Base-by-base conservation (phyloP, 2,888 invertebrate species). In the Nomada fucata region DNA sequence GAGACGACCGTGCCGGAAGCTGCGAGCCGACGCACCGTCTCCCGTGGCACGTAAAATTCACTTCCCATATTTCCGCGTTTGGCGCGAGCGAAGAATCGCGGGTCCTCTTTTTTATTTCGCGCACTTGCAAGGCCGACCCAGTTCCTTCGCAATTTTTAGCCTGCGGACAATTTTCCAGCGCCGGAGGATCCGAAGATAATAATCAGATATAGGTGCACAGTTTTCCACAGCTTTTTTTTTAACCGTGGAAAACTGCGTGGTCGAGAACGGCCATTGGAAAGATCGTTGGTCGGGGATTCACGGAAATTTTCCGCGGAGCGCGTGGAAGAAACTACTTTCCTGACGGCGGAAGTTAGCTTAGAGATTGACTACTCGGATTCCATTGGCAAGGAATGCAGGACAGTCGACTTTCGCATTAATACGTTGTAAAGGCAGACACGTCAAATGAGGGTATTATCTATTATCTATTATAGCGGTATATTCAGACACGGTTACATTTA, bases 361-460 rank as follows among this genome's bases (percentile, higher is more conserved):
- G 53, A 47, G 15, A 23, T 69, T 65, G 68, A 64, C 65, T 74
- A 57, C 44, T 55, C 26, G 61, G 52, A 76, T 74, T 77, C 71
- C 64, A 79, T 55, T 13, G 68, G 26, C 68, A n/a, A 72, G 75
- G 70, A 86, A 84, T 82, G 76, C 82, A 74, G 60, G 72, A 65
- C 59, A 44, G 57, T 60, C 63, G 67, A 81, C 79, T 87, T 86
- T 85, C 85, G 80, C 84, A 55, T 85, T 74, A 83, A 84, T 87
- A 76, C 68, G 64, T 72, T 80, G 70, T 42, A 44, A 57, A 77
- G 61, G 67, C 15, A 26, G 71, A 79, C 79, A 78, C 79, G 71
- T 79, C 76, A 88, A 90, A 91, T 91, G 90, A 86, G 91, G 91
- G 91, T 89, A 85, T 79, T 91, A 91, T 91, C 91, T 87, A 65